These are phyloP conservation scores for Dendrolimus houi DNA, from an alignment of 2,888 invertebrate genomes.

Conservation along the genomic window DNA sequence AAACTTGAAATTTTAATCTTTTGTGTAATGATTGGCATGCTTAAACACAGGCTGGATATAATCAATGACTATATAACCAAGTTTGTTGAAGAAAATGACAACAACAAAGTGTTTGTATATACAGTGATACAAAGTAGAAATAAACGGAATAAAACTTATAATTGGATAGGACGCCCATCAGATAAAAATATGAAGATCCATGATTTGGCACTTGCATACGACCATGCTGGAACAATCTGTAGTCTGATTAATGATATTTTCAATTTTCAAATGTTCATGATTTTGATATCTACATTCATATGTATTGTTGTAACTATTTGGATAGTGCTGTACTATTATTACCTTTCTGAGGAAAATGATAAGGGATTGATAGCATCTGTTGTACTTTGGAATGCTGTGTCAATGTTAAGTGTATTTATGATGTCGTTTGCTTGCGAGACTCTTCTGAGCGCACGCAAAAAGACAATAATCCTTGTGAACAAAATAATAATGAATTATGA, in stretches of 20 bases:
- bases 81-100: constrained; percentile 28
- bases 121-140: constrained; percentile 15
- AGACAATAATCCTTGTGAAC: constrained; percentile 39
- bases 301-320: constrained; percentile 44
- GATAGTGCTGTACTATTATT: constrained; percentile 36
- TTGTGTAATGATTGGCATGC: constrained; percentile 31
- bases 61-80: constrained; percentile 33
- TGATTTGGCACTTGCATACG: constrained; percentile 35
- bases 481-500: constrained; percentile 30
- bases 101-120: constrained; percentile 20
- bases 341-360: constrained; percentile 19
- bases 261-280: constrained; percentile 48
- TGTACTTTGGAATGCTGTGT: constrained; percentile 31
- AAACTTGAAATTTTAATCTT: constrained; percentile 36
- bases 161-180: constrained; percentile 26
- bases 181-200: constrained; percentile 31
- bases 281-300: constrained; percentile 38
- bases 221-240: constrained; percentile 35
- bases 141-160: constrained; percentile 16
- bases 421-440: constrained; percentile 41
- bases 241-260: constrained; percentile 36
- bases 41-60: constrained; percentile 27
- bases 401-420: constrained; percentile 27
- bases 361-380: constrained; percentile 25
- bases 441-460: constrained; percentile 29